Evolutionary conservation across 2,113 vertebrate species (phyloP).

Genomic region (Euleptes europaea): DNA sequence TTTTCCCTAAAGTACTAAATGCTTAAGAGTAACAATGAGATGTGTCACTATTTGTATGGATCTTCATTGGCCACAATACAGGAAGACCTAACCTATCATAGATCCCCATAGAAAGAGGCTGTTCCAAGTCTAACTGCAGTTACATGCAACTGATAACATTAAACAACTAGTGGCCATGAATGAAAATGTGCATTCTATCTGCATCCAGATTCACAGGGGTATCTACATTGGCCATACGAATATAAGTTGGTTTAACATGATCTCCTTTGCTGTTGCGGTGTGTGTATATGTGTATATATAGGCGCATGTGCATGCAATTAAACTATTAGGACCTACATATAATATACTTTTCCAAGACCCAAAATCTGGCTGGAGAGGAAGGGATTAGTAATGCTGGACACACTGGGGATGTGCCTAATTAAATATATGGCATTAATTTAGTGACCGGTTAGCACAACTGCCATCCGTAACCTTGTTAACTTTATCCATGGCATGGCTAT

Average conservation of each 20-base stretch:
- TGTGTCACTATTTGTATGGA: neutral
- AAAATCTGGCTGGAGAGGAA: neutral
- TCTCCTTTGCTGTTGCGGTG: neutral
- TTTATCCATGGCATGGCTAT: too few relatives aligned
- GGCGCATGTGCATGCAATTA: too few relatives aligned
- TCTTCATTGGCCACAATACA: neutral
- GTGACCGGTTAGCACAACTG: too few relatives aligned
- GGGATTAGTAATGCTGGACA: neutral
- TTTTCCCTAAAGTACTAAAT: slow-evolving; percentile 16
- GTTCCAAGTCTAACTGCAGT: neutral
- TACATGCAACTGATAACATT: neutral
- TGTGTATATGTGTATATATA: too few relatives aligned
- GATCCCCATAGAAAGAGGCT: neutral
- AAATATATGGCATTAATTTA: too few relatives aligned
- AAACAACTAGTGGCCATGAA: neutral
- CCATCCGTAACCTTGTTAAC: too few relatives aligned
- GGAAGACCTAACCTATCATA: too few relatives aligned
- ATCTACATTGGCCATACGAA: neutral
- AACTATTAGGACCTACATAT: neutral
- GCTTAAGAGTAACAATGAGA: slow-evolving; percentile 5
- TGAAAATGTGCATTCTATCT: neutral
- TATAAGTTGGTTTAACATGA: neutral
- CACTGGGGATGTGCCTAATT: too few relatives aligned
- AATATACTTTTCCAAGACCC: neutral
- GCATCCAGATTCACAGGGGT: neutral